Conservation (phyloP, 2,797 vertebrate species). For the Selene dorsalis region DNA sequence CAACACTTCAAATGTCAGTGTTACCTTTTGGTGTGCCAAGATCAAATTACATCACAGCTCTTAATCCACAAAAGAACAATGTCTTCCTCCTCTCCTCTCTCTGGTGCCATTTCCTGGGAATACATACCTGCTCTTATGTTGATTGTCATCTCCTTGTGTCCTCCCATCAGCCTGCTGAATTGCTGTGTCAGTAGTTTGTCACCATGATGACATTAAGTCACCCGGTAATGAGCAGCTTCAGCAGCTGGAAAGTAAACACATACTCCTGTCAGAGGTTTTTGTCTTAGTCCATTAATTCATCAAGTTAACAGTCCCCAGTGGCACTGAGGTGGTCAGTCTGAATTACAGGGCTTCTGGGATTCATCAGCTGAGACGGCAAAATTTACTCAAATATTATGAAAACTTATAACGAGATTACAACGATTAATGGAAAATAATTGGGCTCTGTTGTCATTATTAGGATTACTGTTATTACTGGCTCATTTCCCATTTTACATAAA, state of each 20-base stretch:
- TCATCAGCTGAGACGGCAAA: slow-evolving; percentile 38
- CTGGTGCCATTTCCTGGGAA: slow-evolving; percentile 36
- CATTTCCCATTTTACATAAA: slow-evolving; percentile 43
- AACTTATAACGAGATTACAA: slow-evolving; percentile 43
- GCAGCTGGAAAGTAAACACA: slow-evolving; percentile 21
- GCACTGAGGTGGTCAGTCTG: slow-evolving; percentile 23
- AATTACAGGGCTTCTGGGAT: slow-evolving; percentile 37
- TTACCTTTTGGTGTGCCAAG: slow-evolving; percentile 31
- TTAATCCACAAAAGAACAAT: slow-evolving; percentile 31
- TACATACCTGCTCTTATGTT: slow-evolving; percentile 18
- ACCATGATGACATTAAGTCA: slow-evolving; percentile 32
- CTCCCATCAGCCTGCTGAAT: slow-evolving; percentile 44
- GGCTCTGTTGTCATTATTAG: slow-evolving; percentile 58
- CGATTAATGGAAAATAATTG: slow-evolving; percentile 67
- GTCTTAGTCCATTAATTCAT: slow-evolving; percentile 14
- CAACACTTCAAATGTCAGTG: slow-evolving; percentile 52
- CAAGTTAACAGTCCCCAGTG: slow-evolving; percentile 36
- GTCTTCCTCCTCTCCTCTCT: slow-evolving; percentile 18
- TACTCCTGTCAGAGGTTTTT: not conserved
- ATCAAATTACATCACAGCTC: slow-evolving; percentile 38
- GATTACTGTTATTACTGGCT: slow-evolving; percentile 31
- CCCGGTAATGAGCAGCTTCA: slow-evolving; percentile 29
- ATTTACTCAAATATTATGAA: slow-evolving; percentile 39
- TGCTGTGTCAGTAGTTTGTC: slow-evolving; percentile 43
- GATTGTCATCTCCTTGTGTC: slow-evolving; percentile 41